Conservation (phyloP, 2,888 invertebrate species). For the Rhagophthalmus giganteus region DNA sequence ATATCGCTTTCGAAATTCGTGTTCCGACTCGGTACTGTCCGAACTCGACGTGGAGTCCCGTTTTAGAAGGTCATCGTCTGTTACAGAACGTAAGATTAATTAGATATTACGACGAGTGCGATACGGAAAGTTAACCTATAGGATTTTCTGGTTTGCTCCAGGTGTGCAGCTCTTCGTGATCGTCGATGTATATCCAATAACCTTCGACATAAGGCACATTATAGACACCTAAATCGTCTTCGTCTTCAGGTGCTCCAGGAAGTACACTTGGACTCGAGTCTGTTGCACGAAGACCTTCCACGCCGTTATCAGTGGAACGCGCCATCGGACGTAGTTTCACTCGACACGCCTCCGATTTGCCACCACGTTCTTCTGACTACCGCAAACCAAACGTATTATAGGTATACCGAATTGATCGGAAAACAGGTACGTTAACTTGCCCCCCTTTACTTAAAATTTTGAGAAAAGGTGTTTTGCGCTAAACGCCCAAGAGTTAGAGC, state of each 20-base stretch:
- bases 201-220: conserved; percentile 72
- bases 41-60: conserved; percentile 58
- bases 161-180: conserved; percentile 68
- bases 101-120: too few species aligned
- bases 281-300: conserved; percentile 66
- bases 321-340: conserved; percentile 62
- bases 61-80: conserved; percentile 55
- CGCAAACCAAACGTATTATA: conserved; percentile 12
- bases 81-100: conserved; percentile 11
- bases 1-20: conserved; percentile 82
- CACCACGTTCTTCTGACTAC: conserved; percentile 74
- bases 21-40: conserved; percentile 77
- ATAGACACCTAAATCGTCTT: conserved; percentile 74
- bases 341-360: conserved; percentile 62
- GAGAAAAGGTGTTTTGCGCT: too few species aligned
- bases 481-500: too few species aligned
- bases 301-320: conserved; percentile 73
- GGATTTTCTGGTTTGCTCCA: conserved; percentile 61
- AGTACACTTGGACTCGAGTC: conserved; percentile 69
- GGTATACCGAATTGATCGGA: too few species aligned
- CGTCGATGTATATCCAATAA: conserved; percentile 77
- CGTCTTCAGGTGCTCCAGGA: conserved; percentile 58
- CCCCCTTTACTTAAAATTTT: too few species aligned
- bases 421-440: too few species aligned
- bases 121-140: too few species aligned